These are phyloP conservation scores for Pachycephus smyrnensis DNA, from an alignment of 2,888 invertebrate genomes.

Conservation along the genomic window DNA sequence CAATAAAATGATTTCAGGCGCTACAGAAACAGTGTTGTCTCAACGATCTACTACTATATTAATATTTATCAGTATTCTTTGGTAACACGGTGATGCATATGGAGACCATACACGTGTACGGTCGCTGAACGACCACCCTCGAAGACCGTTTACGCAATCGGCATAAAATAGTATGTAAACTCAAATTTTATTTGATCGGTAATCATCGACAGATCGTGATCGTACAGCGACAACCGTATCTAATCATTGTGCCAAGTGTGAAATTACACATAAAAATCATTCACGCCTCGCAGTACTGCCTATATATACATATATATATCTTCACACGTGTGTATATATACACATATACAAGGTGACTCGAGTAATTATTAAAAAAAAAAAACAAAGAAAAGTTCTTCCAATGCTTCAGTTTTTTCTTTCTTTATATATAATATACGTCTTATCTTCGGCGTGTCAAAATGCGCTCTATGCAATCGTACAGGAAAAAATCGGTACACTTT, in stretches of 20 bases:
- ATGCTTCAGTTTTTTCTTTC: neutral
- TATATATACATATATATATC: neutral
- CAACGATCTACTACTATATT: slow-evolving; percentile 25
- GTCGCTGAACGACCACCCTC: neutral
- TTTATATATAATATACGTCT: neutral
- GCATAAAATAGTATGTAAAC: neutral
- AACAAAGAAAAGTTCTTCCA: neutral
- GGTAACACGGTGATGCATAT: slow-evolving; percentile 64
- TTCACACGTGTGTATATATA: slow-evolving; percentile 1
- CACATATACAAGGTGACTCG: slow-evolving; percentile 6
- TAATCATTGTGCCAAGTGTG: neutral
- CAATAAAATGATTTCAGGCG: neutral
- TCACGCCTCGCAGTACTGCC: neutral
- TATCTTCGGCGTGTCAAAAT: slow-evolving; percentile 1
- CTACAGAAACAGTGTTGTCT: slow-evolving; percentile 3
- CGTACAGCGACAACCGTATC: slow-evolving; percentile 2
- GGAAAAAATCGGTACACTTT: neutral
- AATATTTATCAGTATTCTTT: slow-evolving; percentile 58
- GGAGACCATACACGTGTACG: slow-evolving; percentile 46
- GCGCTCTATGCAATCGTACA: slow-evolving; percentile 1
- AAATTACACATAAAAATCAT: neutral
- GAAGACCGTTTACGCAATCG: neutral
- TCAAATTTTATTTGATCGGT: neutral
- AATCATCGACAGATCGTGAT: slow-evolving; percentile 2
- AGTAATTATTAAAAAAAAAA: neutral